Evolutionary conservation across 2,113 vertebrate species (phyloP), one percentile per base, ranked within the genome.

Genomic region (Cebus imitator): DNA sequence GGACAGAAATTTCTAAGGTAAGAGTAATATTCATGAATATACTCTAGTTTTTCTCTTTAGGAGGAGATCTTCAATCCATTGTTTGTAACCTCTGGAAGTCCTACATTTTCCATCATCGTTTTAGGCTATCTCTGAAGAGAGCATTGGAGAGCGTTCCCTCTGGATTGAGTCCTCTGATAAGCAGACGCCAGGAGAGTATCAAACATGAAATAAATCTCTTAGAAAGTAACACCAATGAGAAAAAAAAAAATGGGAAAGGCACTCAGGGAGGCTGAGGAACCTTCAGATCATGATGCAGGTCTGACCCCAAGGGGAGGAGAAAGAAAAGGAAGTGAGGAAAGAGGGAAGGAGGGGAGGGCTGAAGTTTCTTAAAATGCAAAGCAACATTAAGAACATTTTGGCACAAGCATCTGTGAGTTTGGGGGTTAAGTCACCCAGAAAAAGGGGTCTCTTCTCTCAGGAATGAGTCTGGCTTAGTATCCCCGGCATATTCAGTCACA

Each of bases 401-500:
- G 11, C 57, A 27, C 82, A 32, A 6, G 14, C 43, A 37, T 21
- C 61, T 45, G 61, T 73, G 75, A 81, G 8, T 25, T 8, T 17
- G 58, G n/a, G 30, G 45, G 12, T 55, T 43, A 50, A 80, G 55
- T 37, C 17, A 1, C 3, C 1, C 23, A 27, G 43, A 25, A 40
- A 40, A 27, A 37, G 45, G 12, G 6, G 40, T 68, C 18, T 21
- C 48, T 50, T 93, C 27, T 68, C 35, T 30, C 37, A 70, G 13
- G 4, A 35, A 58, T 0, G 35, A 12, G 12, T 8, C 1, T 12
- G 21, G 30, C 21, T 87, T 9, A 13, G 12, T 5, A 20, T 13
- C 30, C 32, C 18, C 40, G 11, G 37, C 23, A 16, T 58, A 2
- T 25, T 23, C 64, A n/a, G 3, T 40, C n/a, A 20, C 13, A 25